phyloP scores from a whole-genome alignment of 2,888 invertebrate species.

The Bruchidius siliquastri region DNA sequence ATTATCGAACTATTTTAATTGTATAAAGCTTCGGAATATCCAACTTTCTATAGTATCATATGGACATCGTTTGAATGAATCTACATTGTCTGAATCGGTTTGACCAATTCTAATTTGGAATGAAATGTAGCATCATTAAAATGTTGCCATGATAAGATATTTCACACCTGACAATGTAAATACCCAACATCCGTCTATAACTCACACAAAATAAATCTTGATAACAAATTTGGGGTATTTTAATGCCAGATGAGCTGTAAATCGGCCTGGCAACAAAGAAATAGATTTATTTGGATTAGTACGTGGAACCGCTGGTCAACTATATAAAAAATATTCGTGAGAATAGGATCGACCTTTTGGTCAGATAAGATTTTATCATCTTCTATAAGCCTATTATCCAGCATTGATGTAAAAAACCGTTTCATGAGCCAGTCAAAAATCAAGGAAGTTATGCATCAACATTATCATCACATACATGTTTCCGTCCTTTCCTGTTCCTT shows the following conservation, averaged over 20 bases:
- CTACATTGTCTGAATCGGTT: too few species aligned
- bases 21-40: too few species aligned
- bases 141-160: neutral
- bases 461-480: too few species aligned
- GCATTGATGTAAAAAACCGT: neutral
- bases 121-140: neutral
- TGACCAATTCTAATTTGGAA: too few species aligned
- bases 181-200: neutral
- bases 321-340: neutral
- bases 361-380: neutral
- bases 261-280: neutral
- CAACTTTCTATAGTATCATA: too few species aligned
- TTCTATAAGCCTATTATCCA: neutral
- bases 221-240: neutral
- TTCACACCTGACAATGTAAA: neutral
- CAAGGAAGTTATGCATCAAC: neutral
- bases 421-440: neutral
- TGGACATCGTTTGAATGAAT: too few species aligned
- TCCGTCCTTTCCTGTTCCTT: too few species aligned
- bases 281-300: neutral
- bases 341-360: neutral
- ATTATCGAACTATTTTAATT: too few species aligned
- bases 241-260: neutral
- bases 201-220: neutral
- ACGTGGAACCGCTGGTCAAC: neutral